These are phyloP conservation scores for Tor tambroides DNA, from an alignment of 2,113 vertebrate species.

Conservation along the genomic window DNA sequence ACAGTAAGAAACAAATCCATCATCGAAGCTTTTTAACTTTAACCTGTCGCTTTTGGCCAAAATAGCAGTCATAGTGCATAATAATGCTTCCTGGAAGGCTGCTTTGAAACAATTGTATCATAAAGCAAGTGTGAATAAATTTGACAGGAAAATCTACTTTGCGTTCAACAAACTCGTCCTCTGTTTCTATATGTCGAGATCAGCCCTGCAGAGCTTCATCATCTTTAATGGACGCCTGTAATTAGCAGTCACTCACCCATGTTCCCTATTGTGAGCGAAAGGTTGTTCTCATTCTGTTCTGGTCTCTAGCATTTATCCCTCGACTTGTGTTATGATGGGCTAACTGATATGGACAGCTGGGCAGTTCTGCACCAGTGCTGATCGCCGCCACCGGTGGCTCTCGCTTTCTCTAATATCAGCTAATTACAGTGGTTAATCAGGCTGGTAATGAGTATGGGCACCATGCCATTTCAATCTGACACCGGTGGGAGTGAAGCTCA, in stretches of 20 bases:
- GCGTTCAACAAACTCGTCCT: background rate
- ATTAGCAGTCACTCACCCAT: constrained; percentile 45
- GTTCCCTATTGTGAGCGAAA: constrained; percentile 28
- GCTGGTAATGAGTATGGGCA: constrained; percentile 71
- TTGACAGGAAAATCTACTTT: background rate
- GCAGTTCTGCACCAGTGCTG: constrained; percentile 49
- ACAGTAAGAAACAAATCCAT: no score
- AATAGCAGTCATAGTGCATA: no score
- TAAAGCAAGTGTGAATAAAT: background rate
- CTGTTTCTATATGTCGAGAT: constrained; percentile 23
- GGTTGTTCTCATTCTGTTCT: constrained; percentile 45
- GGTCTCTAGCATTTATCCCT: constrained; percentile 50
- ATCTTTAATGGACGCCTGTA: constrained; percentile 35
- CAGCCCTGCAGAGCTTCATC: constrained; percentile 24
- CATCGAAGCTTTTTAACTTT: no score
- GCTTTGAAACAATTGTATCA: no score
- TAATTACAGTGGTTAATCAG: constrained; percentile 77
- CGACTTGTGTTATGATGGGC: constrained; percentile 54
- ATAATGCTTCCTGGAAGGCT: no score
- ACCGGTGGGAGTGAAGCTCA: constrained; percentile 56
- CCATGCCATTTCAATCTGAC: constrained; percentile 69
- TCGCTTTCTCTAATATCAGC: constrained; percentile 62
- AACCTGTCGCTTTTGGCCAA: no score
- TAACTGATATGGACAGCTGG: constrained; percentile 61
- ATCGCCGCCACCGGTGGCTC: constrained; percentile 27